Base-by-base conservation (phyloP, 2,113 vertebrate genomes). In the Myanophis thanlyinensis region DNA sequence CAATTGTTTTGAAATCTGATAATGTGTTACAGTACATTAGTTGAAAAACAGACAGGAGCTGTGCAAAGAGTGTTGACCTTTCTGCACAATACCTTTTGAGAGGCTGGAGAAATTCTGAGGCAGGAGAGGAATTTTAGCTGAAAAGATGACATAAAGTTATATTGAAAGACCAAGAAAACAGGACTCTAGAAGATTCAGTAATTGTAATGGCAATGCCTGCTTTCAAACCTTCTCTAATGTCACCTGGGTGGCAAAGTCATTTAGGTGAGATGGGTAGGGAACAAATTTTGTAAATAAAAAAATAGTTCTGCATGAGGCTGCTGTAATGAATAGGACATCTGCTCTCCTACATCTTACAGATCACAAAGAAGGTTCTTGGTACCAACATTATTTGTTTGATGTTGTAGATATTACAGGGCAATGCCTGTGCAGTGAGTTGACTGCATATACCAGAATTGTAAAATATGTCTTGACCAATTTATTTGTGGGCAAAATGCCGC, bases 1-100 rank as follows among this genome's bases (percentile, higher is more conserved):
- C 96, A 96, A 97, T 97, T 97, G 95, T 96, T 97, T 97, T 95
- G 96, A 96, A 98, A 97, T 95, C 95, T 95, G 96, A 97, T 96
- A 97, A 96, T 92, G 94, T 90, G 93, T 92, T 97, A 96, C 94
- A 96, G 96, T 96, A 95, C 93, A 93, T 97, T 96, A 97, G 94
- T 93, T 97, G 95, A 96, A 96, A 96, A 96, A 93, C 89, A 91
- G 93, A 92, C 95, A 95, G 95, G 91, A 95, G 94, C 95, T 91
- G 85, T 93, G 94, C 90, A 94, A 96, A 96, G 93, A 91, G 93
- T 95, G 62, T 95, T 97, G 94, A 95, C 96, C 92, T 96, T 96
- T 95, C 62, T 94, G 93, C 53, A 91, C 91, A 88, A 88, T 95
- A 96, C 84, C 80, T 96, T 96, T 40, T 67, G 94, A 94, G 85